These are phyloP conservation scores for Synanceia verrucosa DNA, from an alignment of 2,797 vertebrate genomes.

Conservation along the genomic window DNA sequence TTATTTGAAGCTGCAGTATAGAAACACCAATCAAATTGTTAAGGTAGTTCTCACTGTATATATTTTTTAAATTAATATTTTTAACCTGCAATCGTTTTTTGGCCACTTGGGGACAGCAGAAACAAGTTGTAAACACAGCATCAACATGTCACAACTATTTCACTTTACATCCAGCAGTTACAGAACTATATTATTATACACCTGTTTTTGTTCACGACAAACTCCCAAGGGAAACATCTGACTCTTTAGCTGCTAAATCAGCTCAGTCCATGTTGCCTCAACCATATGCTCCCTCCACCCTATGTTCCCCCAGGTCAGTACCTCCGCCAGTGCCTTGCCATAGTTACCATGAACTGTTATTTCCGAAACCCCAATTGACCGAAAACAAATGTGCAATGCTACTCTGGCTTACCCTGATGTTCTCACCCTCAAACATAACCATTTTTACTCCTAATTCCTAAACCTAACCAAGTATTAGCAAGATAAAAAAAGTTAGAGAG, in stretches of 20 bases:
- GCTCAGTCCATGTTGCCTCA: not conserved
- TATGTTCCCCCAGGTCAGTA: not conserved
- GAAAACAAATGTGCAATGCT: too few relatives aligned
- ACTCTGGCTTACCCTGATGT: not conserved
- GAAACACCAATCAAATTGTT: not conserved
- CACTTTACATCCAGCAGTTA: not conserved
- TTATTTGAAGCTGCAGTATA: not conserved
- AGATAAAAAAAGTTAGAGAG: not conserved
- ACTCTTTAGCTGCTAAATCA: not conserved
- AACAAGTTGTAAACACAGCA: not conserved
- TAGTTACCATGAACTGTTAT: not conserved
- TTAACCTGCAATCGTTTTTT: not conserved
- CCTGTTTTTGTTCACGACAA: not conserved
- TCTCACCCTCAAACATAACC: not conserved
- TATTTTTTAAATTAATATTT: not conserved
- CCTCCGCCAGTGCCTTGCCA: too few relatives aligned
- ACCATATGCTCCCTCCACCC: not conserved
- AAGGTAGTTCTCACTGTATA: not conserved
- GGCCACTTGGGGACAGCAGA: not conserved
- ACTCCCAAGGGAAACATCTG: not conserved
- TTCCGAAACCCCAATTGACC: not conserved
- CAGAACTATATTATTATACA: not conserved
- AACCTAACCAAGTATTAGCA: not conserved
- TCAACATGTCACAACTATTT: not conserved
- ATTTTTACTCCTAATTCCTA: not conserved